Base-by-base conservation (phyloP, 35 echinoderm and acorn worm genomes). In the Holothuria glaberrima region DNA sequence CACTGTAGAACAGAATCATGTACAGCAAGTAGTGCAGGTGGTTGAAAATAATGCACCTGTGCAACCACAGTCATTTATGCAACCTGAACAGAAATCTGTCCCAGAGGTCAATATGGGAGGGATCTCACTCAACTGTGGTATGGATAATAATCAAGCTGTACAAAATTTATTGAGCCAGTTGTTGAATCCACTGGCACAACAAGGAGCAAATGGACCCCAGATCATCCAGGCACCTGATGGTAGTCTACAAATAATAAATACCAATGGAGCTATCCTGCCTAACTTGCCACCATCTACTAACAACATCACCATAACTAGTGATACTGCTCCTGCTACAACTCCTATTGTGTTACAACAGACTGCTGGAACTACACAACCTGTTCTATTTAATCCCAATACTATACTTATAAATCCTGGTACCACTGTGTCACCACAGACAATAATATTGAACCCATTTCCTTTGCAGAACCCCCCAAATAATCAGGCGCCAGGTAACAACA, bases 181-280 rank as follows among this genome's bases (percentile, higher is more conserved):
- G 21, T 38, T 84, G 57, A 84, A 33, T 28, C 80, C 80, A 18
- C 17, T 84, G 30, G 57, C 54, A 13, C 80, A 84, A 25, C 80
- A 84, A 54, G 24, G 46, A 36, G 46, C 10, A 0, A 59, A 59
- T 84, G 80, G 80, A 29, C 52, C 80, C 59, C 80, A 84, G 20
- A 48, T 84, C 27, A 63, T 84, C 33, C 80, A 84, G 46, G 80
- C 80, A 60, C 46, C 80, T 6, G 80, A 84, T 61, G 80, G 80
- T 17, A 84, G 21, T 33, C 46, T 84, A n/a, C 80, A 84, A 30
- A 36, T 84, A 32, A 61, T 84, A 30, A 84, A 84, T 33, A 84
- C 57, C 13, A 84, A 84, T 61, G 80, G 80, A 20, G 20, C 46
- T n/a, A 84, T 84, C 19, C 46, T 84, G 52, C 80, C 52, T 2